A percentile compares a stretch with the other conserved stretches of the same genome.
phyloP scores from a whole-genome alignment of 2,888 invertebrate genomes.

The Xylota sylvarum region DNA sequence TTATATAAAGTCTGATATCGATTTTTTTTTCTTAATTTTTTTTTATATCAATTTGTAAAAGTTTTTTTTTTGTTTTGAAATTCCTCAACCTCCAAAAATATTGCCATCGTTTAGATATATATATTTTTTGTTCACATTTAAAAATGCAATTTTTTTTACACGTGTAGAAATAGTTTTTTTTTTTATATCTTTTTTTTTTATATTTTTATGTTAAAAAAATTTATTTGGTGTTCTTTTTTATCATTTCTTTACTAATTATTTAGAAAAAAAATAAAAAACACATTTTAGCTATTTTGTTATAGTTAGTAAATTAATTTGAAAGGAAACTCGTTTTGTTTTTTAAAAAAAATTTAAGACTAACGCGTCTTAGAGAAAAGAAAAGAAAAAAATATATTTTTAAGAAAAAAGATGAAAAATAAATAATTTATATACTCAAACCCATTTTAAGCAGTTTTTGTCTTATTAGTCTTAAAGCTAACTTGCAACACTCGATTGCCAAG shows the following conservation, averaged over 20 bases:
- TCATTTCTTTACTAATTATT: slow-evolving; percentile 71
- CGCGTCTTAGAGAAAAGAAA: slow-evolving; percentile 54
- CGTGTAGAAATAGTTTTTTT: slow-evolving; percentile 61
- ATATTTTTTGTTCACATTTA: slow-evolving; percentile 70
- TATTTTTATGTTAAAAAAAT: slow-evolving; percentile 64
- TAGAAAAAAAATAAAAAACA: slow-evolving; percentile 71
- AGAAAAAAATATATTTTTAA: slow-evolving; percentile 40
- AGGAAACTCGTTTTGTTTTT: slow-evolving; percentile 61
- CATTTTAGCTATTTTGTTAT: slow-evolving; percentile 65
- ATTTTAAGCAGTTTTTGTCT: slow-evolving; percentile 88
- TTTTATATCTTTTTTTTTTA: slow-evolving; percentile 51
- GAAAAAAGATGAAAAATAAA: slow-evolving; percentile 32
- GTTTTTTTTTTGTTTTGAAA: slow-evolving; percentile 74
- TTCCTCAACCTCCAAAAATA: slow-evolving; percentile 81
- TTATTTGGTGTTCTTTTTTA: slow-evolving; percentile 69
- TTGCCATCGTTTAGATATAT: slow-evolving; percentile 80
- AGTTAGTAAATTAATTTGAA: slow-evolving; percentile 60
- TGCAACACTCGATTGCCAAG: slow-evolving; percentile 97
- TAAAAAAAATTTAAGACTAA: slow-evolving; percentile 32
- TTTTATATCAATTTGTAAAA: slow-evolving; percentile 71
- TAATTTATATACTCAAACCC: slow-evolving; percentile 36
- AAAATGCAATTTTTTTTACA: slow-evolving; percentile 66
- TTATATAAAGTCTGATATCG: slow-evolving; percentile 73
- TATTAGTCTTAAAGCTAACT: slow-evolving; percentile 98
- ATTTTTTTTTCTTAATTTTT: slow-evolving; percentile 57